Evolutionary conservation across 2,888 invertebrate species (phyloP).

Genomic region (Lepidonotus clava): DNA sequence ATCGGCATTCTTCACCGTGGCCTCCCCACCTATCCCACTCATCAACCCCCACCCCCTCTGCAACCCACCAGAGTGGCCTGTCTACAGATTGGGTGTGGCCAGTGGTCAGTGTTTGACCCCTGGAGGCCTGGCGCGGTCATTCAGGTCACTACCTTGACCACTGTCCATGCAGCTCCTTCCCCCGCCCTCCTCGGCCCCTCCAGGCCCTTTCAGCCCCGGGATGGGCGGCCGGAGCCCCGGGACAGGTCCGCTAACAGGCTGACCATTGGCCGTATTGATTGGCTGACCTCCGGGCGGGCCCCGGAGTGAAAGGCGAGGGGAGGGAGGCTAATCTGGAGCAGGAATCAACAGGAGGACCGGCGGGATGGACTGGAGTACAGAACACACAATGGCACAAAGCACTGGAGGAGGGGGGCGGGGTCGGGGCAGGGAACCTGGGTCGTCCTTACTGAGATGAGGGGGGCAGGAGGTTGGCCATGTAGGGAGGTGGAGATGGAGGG

Average conservation of each 20-base stretch:
- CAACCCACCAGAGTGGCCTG: not conserved
- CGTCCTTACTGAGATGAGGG: too few relatives aligned
- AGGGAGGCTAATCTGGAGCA: not conserved
- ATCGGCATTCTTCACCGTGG: too few relatives aligned
- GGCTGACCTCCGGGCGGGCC: not conserved
- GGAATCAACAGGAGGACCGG: slow-evolving; percentile 8
- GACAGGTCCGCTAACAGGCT: not conserved
- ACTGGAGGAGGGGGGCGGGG: not conserved
- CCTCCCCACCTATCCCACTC: too few relatives aligned
- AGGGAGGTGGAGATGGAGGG: not conserved
- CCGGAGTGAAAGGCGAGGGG: not conserved
- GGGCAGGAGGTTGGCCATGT: not conserved
- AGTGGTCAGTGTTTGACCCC: not conserved
- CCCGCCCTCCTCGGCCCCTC: not conserved
- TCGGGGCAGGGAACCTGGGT: not conserved
- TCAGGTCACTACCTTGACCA: not conserved
- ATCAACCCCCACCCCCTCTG: not conserved
- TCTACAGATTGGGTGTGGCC: slow-evolving; percentile 10
- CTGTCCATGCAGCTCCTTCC: too few relatives aligned
- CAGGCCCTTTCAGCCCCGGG: not conserved
- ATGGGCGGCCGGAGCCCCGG: not conserved
- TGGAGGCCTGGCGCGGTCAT: not conserved
- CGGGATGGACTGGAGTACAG: too few relatives aligned
- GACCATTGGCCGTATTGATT: slow-evolving; percentile 8
- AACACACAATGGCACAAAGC: not conserved